These are phyloP conservation scores for Smutsia gigantea DNA, from an alignment of 2,797 vertebrate species.

Conservation along the genomic window DNA sequence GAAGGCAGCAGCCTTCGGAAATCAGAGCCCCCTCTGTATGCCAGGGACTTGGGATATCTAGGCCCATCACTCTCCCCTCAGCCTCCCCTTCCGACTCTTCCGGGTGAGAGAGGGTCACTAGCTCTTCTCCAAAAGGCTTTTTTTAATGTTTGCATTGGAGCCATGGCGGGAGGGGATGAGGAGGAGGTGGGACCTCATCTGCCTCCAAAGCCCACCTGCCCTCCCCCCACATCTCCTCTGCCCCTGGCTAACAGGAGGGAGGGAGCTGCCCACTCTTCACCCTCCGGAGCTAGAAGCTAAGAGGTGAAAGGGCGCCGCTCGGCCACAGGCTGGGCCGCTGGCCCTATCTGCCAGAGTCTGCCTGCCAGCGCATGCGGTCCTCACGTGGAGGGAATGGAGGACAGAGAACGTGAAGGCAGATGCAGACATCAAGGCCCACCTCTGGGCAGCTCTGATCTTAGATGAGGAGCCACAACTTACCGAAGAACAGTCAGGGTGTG, in stretches of 20 bases:
- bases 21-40: background rate
- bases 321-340: too few relatives aligned
- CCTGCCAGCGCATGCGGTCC: too few relatives aligned
- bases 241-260: background rate
- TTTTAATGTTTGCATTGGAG: conserved; percentile 45
- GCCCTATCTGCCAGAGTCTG: background rate
- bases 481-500: too few relatives aligned
- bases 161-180: background rate
- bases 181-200: conserved; percentile 12
- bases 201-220: too few relatives aligned
- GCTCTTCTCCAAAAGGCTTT: conserved; percentile 18
- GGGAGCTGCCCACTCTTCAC: background rate
- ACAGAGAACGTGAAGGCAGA: rapidly evolving
- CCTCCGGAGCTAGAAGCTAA: too few relatives aligned
- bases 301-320: too few relatives aligned
- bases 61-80: background rate
- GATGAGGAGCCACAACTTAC: too few relatives aligned
- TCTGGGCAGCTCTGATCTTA: rapidly evolving
- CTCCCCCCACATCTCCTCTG: too few relatives aligned
- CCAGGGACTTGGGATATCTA: background rate
- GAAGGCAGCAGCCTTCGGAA: background rate
- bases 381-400: background rate
- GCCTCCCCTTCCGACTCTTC: conserved; percentile 29
- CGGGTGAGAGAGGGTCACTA: conserved; percentile 1
- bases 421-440: background rate